Evolutionary conservation across 2,888 invertebrate species (phyloP).

Genomic region (Brachyopa scutellaris): DNA sequence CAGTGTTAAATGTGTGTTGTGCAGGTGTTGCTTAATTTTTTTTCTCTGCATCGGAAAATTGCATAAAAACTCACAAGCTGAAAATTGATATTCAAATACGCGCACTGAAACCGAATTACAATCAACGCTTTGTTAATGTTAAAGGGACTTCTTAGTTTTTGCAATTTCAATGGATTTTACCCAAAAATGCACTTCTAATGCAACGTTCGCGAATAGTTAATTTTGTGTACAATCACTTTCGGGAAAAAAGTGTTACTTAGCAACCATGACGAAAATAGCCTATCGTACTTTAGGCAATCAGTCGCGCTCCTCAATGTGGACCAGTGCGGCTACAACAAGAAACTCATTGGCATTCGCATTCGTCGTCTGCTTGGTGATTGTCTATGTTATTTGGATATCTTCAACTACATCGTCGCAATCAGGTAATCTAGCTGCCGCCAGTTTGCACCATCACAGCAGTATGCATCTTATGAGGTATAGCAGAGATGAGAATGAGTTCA

Average conservation of each 20-base stretch:
- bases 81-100: not conserved
- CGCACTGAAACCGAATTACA: not conserved
- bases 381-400: conserved; percentile 77
- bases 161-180: conserved; percentile 3
- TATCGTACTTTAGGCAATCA: conserved; percentile 73
- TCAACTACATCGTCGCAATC: conserved; percentile 72
- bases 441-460: conserved; percentile 62
- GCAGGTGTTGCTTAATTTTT: conserved; percentile 4
- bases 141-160: no score
- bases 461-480: conserved; percentile 69
- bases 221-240: conserved; percentile 13
- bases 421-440: conserved; percentile 64
- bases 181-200: conserved; percentile 30
- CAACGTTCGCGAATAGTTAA: conserved; percentile 17
- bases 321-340: conserved; percentile 69
- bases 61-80: not conserved
- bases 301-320: conserved; percentile 65
- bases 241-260: not conserved
- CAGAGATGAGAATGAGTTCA: conserved; percentile 68
- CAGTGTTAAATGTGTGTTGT: not conserved
- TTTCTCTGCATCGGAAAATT: not conserved
- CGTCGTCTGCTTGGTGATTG: conserved; percentile 73
- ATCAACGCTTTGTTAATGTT: no score
- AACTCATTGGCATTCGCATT: conserved; percentile 74
- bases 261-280: conserved; percentile 73